Conservation (phyloP, 2,888 invertebrate species). For the Stenodema calcarata region DNA sequence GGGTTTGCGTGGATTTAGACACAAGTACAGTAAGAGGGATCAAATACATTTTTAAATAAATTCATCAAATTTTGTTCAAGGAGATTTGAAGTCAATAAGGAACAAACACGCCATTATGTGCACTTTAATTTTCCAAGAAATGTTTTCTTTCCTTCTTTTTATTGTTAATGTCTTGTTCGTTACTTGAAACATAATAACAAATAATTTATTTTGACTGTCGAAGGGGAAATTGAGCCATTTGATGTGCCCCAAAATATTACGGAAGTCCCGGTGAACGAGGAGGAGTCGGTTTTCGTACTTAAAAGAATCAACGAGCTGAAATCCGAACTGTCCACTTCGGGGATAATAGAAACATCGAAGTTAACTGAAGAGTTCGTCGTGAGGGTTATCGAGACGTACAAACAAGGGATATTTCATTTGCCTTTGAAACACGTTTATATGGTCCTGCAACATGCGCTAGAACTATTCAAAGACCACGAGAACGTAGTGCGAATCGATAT, state of each 20-base stretch:
- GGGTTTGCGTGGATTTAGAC: too few species aligned
- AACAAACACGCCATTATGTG: too few species aligned
- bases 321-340: background rate
- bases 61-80: too few species aligned
- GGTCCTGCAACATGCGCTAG: background rate
- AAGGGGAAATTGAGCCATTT: constrained; percentile 15
- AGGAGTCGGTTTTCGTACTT: background rate
- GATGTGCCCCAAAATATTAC: background rate
- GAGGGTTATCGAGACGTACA: constrained; percentile 7
- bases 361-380: background rate
- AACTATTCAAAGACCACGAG: background rate
- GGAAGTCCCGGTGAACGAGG: background rate
- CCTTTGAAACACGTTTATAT: background rate
- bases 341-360: background rate
- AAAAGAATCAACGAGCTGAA: background rate
- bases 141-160: too few species aligned
- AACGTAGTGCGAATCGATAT: constrained; percentile 29
- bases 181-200: too few species aligned
- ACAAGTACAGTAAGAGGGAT: too few species aligned
- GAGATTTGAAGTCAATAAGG: too few species aligned
- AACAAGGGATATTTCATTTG: background rate
- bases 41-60: too few species aligned
- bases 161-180: too few species aligned
- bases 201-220: background rate
- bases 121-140: too few species aligned